Conservation (phyloP, 2,113 vertebrate genomes). For the Nesogale talazaci region DNA sequence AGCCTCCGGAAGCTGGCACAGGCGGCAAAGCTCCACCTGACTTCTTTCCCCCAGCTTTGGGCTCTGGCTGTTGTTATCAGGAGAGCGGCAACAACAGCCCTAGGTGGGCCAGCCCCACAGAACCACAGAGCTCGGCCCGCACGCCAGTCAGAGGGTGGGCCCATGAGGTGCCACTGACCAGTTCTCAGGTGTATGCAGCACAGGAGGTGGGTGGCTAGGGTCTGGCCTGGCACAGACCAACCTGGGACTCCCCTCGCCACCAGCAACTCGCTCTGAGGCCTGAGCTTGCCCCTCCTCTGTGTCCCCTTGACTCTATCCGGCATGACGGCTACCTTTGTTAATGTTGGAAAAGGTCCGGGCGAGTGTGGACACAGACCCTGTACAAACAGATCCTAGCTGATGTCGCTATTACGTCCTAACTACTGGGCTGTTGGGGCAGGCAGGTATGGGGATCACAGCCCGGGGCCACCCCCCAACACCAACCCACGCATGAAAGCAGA, state of each 20-base stretch:
- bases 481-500: background rate
- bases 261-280: background rate
- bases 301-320: background rate
- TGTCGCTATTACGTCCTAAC: background rate
- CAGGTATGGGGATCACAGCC: background rate
- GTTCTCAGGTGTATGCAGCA: background rate
- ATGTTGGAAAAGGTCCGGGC: too few species aligned
- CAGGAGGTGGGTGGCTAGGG: background rate
- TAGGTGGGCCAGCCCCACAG: background rate
- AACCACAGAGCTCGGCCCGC: background rate
- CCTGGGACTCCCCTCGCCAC: background rate
- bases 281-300: background rate
- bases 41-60: background rate
- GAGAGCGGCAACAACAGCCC: background rate
- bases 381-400: background rate
- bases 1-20: background rate
- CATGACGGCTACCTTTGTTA: too few species aligned
- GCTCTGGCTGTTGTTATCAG: background rate
- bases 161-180: background rate
- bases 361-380: background rate
- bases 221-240: background rate
- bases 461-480: background rate
- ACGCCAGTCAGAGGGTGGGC: background rate
- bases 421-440: background rate
- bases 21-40: background rate